Percentiles rank a stretch among this genome's conserved stretches.
phyloP scores from a whole-genome alignment of 2,113 vertebrate genomes.

The Anser cygnoides region DNA sequence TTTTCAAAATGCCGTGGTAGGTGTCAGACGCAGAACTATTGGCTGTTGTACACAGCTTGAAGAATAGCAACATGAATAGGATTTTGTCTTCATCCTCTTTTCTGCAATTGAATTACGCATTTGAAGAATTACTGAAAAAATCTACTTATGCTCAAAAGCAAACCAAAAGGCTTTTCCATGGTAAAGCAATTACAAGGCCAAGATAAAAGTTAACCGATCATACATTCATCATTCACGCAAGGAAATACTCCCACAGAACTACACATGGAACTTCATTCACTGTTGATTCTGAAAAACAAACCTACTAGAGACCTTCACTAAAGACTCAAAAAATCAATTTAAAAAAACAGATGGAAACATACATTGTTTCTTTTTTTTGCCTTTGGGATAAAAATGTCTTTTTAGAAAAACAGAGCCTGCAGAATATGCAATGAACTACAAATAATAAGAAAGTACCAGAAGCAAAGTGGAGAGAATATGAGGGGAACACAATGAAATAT shows the following conservation, averaged over 20 bases:
- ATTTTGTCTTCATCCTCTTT: slow-evolving; percentile 36
- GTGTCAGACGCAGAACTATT: background rate
- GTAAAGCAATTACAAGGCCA: background rate
- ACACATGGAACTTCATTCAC: background rate
- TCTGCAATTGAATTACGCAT: background rate
- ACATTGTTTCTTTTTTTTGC: background rate
- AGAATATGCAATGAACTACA: background rate
- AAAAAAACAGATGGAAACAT: background rate
- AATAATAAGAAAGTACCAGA: background rate
- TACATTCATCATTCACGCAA: background rate
- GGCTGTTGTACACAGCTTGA: background rate
- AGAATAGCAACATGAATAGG: background rate
- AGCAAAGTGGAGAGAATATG: background rate
- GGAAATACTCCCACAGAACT: rapidly evolving
- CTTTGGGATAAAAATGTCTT: background rate
- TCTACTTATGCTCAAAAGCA: background rate
- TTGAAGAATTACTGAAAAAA: slow-evolving; percentile 22
- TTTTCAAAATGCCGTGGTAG: background rate
- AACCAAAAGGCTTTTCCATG: background rate
- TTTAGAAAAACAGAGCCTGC: background rate
- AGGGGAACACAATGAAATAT: background rate
- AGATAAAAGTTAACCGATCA: background rate
- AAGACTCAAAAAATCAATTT: background rate
- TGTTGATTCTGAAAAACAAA: background rate
- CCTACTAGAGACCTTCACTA: background rate